A percentile compares a stretch with the other conserved stretches of the same genome.
Conservation (phyloP, 1,140 invertebrate genomes). For the Atta cephalotes region DNA sequence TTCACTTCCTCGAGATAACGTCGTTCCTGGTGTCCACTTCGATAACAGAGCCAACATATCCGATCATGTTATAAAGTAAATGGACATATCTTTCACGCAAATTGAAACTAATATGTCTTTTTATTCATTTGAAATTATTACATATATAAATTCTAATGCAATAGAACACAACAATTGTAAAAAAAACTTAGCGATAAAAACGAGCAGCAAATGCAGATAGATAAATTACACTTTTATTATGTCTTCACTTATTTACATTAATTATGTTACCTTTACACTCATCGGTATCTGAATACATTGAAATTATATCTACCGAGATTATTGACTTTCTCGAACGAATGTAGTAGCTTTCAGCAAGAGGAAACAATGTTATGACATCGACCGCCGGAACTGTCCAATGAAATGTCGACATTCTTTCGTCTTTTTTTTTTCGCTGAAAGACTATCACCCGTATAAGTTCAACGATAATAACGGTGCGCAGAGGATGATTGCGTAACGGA, state of each 20-base stretch:
- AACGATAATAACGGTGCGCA: slow-evolving; percentile 28
- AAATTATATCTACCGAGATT: neutral
- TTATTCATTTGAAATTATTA: neutral
- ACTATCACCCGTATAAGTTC: slow-evolving; percentile 22
- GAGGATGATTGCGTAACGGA: slow-evolving; percentile 33
- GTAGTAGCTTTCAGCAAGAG: slow-evolving; percentile 35
- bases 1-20: slow-evolving; percentile 42
- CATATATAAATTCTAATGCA: neutral
- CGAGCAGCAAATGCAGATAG: neutral
- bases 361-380: slow-evolving; percentile 30
- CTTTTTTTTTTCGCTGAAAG: neutral
- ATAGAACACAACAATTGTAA: neutral
- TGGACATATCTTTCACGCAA: neutral
- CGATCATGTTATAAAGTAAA: neutral
- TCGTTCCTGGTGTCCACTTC: neutral
- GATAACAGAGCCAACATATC: slow-evolving; percentile 7
- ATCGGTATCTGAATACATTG: neutral
- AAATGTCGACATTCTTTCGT: slow-evolving; percentile 27
- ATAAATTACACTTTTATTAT: neutral
- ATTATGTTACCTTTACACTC: neutral
- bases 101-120: neutral
- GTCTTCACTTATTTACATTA: neutral
- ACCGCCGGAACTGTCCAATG: slow-evolving; percentile 28
- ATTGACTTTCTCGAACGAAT: neutral
- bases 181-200: neutral